Base-by-base conservation (phyloP, 2,113 vertebrate genomes). In the Hiodon alosoides region DNA sequence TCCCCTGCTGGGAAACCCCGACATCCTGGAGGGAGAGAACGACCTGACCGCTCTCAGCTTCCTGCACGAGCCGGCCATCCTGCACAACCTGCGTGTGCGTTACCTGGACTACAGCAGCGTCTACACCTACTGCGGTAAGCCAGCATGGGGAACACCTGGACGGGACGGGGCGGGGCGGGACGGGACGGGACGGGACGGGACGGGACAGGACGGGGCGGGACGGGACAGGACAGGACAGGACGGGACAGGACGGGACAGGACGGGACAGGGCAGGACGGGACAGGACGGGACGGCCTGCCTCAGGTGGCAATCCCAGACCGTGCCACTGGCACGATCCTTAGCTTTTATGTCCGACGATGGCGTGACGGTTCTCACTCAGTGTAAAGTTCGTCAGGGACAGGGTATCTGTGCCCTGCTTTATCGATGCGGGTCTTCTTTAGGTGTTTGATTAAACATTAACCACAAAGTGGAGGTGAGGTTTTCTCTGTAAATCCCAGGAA, bases 51-150 rank as follows among this genome's bases (percentile, higher is more conserved):
- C 66, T 2, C 90, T 93, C 70, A 93, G 88, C 74, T 92, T 92
- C 81, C 90, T 93, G 6, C 92, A 93, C 0, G 93, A 94, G 77
- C 86, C 91, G 0, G 93, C 92, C 0, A 89, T 94, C 69, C 82
- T 94, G 79, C 92, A 93, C 78, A 94, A 93, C 48, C 87, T 94
- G 10, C 81, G 85, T 0, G 81, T 86, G 61, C 86, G 92, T 31
- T 94, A 94, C 72, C 80, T 93, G 74, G 91, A 94, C 81, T 90
- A 87, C 83, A 92, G 76, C n/a, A 83, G 87, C 83, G 92, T 92
- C 81, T 92, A 91, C 83, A 94, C 92, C 0, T 92, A 90, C 84
- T 94, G 93, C 0, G 88, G 91, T 94, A 85, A 89, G 83, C 47
- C 66, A 46, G 16, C 1, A 48, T 46, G 14, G 17, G 83, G 54